Percentiles rank a stretch among this genome's conserved stretches.
Conservation (phyloP, 2,888 invertebrate species). For the Chromoteleia sp. region DNA sequence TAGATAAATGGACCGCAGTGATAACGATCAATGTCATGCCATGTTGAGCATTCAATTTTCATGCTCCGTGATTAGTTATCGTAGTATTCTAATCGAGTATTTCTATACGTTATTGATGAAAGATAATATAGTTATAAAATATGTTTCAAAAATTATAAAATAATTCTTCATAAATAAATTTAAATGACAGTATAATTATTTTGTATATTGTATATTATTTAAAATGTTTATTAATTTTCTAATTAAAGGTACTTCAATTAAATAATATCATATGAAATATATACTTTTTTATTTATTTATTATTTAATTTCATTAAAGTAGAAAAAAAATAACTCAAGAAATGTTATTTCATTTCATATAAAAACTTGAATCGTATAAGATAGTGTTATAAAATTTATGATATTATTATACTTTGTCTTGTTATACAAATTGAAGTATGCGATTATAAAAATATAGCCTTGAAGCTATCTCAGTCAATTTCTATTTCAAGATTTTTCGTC, state of each 20-base stretch:
- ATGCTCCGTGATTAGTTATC: conserved; percentile 48
- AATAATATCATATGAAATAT: too few relatives aligned
- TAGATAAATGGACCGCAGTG: conserved; percentile 50
- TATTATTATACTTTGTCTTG: conserved; percentile 10
- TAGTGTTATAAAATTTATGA: background rate
- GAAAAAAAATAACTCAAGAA: too few relatives aligned
- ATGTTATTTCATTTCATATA: too few relatives aligned
- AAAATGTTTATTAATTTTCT: too few relatives aligned
- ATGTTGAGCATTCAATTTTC: conserved; percentile 53
- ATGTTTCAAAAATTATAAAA: background rate
- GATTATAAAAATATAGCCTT: conserved; percentile 17
- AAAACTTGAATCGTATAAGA: background rate
- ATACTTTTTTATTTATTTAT: too few relatives aligned
- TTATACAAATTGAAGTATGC: conserved; percentile 4
- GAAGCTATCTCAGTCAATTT: background rate
- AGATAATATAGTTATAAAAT: conserved; percentile 3
- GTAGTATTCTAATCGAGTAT: conserved; percentile 22
- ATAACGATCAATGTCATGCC: conserved; percentile 57
- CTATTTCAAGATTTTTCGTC: conserved; percentile 10
- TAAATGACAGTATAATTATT: too few relatives aligned
- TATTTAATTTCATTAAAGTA: too few relatives aligned
- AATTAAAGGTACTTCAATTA: too few relatives aligned
- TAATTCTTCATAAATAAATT: background rate
- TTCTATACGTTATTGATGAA: conserved; percentile 11
- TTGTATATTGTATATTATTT: too few relatives aligned